Evolutionary conservation across 2,797 vertebrate species (phyloP), one percentile per base, ranked within the genome.

Genomic region (Pseudomugil gertrudae): DNA sequence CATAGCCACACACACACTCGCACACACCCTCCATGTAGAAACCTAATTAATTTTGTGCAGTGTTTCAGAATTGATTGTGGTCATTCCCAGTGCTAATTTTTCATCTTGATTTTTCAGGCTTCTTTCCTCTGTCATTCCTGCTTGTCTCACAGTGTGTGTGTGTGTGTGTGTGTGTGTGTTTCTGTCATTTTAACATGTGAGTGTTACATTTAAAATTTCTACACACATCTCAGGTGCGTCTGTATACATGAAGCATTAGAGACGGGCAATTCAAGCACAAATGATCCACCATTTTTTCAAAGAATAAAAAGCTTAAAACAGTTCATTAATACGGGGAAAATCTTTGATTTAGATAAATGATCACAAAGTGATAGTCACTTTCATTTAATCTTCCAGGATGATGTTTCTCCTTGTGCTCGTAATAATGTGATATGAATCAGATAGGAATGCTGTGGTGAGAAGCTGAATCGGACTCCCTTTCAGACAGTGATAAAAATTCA

Each of bases 41-140:
- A 93, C 93, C 94, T 95, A 96, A 96, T 96, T 97, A 95, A 96
- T 96, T 96, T 95, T 95, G 95, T 95, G 95, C 43, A 47, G n/a
- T 47, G 43, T 96, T 95, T 96, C 93, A 95, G 94, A 96, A 96
- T 96, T 95, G 95, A 96, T 96, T 89, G 93, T 93, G 95, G 95
- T 95, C 94, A 95, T 94, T 95, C 93, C 92, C 93, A 90, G 94
- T 93, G 93, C 92, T 94, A 94, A 95, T 96, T 96, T 95, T 95
- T 96, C 94, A 96, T 93, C 92, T 87, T 89, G 90, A 89, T 93
- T 95, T 94, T 93, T 92, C 94, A 90, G 72, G 88, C 69, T 83
- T 81, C 73, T 47, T 66, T 59, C 65, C 64, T 43, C 47, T 66
- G 52, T 82, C 79, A 77, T 47, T 80, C 60, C 68, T 55, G 52